Evolutionary conservation across 2,888 invertebrate genomes (phyloP).

Genomic region (Eupelmus urozonus): DNA sequence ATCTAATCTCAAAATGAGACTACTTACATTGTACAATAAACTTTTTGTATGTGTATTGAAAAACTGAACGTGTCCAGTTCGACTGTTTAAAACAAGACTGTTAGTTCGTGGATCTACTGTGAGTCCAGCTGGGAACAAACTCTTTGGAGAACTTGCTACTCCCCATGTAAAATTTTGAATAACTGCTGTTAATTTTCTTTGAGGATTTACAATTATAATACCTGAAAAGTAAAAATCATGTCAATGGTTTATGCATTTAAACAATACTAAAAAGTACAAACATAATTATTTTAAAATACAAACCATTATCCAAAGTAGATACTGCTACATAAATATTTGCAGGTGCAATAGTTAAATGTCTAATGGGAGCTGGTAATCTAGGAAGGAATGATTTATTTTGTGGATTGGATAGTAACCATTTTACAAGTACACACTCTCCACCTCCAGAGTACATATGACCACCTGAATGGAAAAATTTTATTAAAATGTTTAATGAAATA

Average conservation of each 20-base stretch:
- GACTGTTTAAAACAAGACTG: conserved; percentile 85
- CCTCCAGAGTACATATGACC: conserved; percentile 87
- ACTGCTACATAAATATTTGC: conserved; percentile 83
- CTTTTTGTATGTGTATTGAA: conserved; percentile 83
- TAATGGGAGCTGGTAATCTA: conserved; percentile 84
- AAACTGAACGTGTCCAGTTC: conserved; percentile 87
- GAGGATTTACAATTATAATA: conserved; percentile 80
- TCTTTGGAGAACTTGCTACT: conserved; percentile 75
- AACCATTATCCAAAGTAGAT: conserved; percentile 85
- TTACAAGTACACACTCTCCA: conserved; percentile 87
- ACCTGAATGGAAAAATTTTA: conserved; percentile 75
- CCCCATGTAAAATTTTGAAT: conserved; percentile 85
- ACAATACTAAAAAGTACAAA: conserved; percentile 14
- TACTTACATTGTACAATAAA: conserved; percentile 85
- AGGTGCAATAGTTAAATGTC: conserved; percentile 81
- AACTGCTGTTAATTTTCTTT: conserved; percentile 79
- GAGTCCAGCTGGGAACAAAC: conserved; percentile 80
- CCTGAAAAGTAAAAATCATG: conserved; percentile 66
- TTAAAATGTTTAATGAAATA: conserved; percentile 3
- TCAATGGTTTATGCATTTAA: not conserved
- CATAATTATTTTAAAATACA: conserved; percentile 30
- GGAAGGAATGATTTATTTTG: conserved; percentile 82
- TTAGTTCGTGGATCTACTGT: conserved; percentile 82
- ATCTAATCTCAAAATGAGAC: not conserved
- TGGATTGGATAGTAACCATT: conserved; percentile 82